Conservation (phyloP, 2,888 invertebrate genomes). For the Myopa tessellatipennis region DNA sequence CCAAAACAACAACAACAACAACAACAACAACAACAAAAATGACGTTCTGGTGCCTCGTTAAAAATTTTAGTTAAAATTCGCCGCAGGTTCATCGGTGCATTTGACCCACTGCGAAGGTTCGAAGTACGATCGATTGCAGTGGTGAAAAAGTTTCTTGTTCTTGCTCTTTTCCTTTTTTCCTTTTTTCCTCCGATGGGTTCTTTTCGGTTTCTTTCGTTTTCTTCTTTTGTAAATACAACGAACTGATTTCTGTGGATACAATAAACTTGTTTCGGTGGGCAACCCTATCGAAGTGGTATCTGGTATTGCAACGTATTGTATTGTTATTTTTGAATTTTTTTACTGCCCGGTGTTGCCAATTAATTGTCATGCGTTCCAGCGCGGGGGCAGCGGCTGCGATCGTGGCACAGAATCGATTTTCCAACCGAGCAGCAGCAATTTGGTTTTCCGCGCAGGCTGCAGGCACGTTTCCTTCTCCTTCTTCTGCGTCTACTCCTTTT, state of each 20-base stretch:
- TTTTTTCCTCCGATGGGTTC: too few relatives aligned
- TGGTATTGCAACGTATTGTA: not conserved
- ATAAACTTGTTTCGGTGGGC: not conserved
- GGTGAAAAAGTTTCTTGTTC: too few relatives aligned
- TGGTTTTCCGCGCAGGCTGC: not conserved
- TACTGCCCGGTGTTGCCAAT: conserved; percentile 11
- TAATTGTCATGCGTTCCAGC: conserved; percentile 27
- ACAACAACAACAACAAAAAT: not conserved
- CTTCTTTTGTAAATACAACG: too few relatives aligned
- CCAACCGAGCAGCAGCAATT: not conserved
- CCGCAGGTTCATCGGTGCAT: not conserved
- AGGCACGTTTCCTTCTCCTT: not conserved
- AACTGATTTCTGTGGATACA: too few relatives aligned
- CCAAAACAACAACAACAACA: not conserved
- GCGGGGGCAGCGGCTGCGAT: not conserved
- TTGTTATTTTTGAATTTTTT: not conserved
- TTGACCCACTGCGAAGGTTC: not conserved
- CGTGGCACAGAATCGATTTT: not conserved
- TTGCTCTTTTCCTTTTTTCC: too few relatives aligned
- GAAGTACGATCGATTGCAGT: not conserved
- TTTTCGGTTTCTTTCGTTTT: too few relatives aligned
- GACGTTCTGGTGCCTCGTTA: not conserved
- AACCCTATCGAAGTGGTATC: too few relatives aligned
- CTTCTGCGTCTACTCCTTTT: not conserved
- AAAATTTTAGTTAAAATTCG: not conserved